Evolutionary conservation across 2,888 invertebrate species (phyloP).

Genomic region (Omphaloscelis lunosa): DNA sequence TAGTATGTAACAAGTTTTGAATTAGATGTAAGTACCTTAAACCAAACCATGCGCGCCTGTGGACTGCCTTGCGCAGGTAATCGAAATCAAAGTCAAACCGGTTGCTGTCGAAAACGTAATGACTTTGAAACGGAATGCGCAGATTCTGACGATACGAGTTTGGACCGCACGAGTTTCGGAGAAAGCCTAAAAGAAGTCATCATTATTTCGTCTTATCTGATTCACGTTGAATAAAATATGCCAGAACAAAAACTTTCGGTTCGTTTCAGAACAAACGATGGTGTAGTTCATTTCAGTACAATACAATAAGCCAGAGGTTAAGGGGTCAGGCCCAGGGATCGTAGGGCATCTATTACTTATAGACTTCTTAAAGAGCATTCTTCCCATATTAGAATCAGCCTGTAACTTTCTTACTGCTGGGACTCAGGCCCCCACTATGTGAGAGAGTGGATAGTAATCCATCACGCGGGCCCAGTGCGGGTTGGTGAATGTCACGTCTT

Average conservation of each 20-base stretch:
- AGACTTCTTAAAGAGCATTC: neutral
- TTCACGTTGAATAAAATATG: neutral
- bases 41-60: neutral
- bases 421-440: neutral
- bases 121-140: conserved; percentile 36
- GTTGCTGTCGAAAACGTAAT: conserved; percentile 52
- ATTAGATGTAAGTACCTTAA: neutral
- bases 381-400: neutral
- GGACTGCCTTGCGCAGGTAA: conserved; percentile 25
- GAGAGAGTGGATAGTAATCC: neutral
- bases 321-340: no score
- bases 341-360: neutral
- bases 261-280: no score
- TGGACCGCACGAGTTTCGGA: conserved; percentile 19
- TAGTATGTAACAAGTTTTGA: neutral
- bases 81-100: conserved; percentile 55
- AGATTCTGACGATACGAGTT: conserved; percentile 36
- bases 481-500: neutral
- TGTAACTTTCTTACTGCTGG: neutral
- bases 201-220: neutral
- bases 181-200: conserved; percentile 5
- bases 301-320: no score
- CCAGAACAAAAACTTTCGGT: neutral
- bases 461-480: neutral
- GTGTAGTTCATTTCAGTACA: neutral